Evolutionary conservation across 2,113 vertebrate species (phyloP).

Genomic region (Tupaia tana): DNA sequence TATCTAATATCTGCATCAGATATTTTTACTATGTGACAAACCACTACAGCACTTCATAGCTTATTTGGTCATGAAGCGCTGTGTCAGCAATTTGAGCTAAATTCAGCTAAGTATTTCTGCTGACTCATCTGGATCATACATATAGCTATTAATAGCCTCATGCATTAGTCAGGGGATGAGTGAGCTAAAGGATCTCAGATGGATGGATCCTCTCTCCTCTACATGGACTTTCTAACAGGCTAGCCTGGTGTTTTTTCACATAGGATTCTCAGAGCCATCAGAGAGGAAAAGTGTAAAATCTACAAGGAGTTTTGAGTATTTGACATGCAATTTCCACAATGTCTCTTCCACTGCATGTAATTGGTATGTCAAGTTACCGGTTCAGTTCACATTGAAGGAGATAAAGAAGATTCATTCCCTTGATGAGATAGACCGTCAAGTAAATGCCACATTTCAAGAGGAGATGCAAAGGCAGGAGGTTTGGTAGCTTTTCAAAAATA

Average conservation of each 20-base stretch:
- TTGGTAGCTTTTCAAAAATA: background rate
- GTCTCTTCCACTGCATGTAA: background rate
- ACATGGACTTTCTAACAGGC: background rate
- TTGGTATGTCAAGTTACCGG: background rate
- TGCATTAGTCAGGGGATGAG: background rate
- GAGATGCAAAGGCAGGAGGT: background rate
- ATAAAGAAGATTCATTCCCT: background rate
- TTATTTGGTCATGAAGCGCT: background rate
- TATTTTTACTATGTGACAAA: background rate
- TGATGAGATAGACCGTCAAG: background rate
- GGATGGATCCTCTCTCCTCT: background rate
- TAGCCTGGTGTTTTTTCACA: background rate
- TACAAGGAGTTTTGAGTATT: background rate
- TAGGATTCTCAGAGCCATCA: background rate
- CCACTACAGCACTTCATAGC: background rate
- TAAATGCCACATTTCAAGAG: background rate
- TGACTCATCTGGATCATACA: background rate
- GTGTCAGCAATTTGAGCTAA: background rate
- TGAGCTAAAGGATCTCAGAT: background rate
- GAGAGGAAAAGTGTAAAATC: background rate
- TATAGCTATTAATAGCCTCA: background rate
- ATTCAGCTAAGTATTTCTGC: background rate
- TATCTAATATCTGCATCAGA: background rate
- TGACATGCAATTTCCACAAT: background rate
- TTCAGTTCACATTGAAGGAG: background rate